These are phyloP conservation scores for Dryadula phaetusa DNA, from an alignment of 2,888 invertebrate genomes.

Conservation along the genomic window DNA sequence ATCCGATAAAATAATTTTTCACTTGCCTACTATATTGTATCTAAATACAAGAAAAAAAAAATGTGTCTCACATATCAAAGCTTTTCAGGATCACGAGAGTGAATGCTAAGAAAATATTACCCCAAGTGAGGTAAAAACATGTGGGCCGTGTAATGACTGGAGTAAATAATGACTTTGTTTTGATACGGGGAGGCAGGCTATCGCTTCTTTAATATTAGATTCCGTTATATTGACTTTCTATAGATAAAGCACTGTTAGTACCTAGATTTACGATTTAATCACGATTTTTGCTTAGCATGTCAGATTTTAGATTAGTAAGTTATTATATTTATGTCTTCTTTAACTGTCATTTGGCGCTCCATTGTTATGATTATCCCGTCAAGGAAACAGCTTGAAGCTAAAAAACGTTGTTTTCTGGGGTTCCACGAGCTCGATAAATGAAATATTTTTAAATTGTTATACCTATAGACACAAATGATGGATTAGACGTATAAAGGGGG, in stretches of 20 bases:
- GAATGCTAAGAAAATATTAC: constrained; percentile 23
- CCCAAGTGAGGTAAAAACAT: constrained; percentile 28
- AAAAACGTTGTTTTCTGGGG: too few relatives aligned
- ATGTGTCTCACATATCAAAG: constrained; percentile 29
- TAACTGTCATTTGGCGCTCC: not conserved
- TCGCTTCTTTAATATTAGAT: constrained; percentile 19
- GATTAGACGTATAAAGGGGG: too few relatives aligned
- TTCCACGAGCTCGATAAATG: too few relatives aligned
- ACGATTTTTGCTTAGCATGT: constrained; percentile 4
- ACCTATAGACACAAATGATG: too few relatives aligned
- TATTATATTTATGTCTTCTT: not conserved
- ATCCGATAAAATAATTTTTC: too few relatives aligned
- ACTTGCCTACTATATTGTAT: too few relatives aligned
- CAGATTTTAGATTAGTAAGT: not conserved
- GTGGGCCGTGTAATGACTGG: constrained; percentile 27
- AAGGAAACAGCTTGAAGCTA: too few relatives aligned
- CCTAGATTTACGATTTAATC: constrained; percentile 9
- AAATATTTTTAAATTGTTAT: too few relatives aligned
- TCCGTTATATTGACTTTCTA: not conserved
- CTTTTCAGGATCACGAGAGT: constrained; percentile 16
- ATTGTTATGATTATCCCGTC: too few relatives aligned
- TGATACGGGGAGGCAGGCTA: constrained; percentile 23
- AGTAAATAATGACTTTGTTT: constrained; percentile 35
- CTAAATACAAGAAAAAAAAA: constrained; percentile 19
- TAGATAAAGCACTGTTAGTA: not conserved